Base-by-base conservation (phyloP, 2,113 vertebrate species). In the Sula dactylatra region DNA sequence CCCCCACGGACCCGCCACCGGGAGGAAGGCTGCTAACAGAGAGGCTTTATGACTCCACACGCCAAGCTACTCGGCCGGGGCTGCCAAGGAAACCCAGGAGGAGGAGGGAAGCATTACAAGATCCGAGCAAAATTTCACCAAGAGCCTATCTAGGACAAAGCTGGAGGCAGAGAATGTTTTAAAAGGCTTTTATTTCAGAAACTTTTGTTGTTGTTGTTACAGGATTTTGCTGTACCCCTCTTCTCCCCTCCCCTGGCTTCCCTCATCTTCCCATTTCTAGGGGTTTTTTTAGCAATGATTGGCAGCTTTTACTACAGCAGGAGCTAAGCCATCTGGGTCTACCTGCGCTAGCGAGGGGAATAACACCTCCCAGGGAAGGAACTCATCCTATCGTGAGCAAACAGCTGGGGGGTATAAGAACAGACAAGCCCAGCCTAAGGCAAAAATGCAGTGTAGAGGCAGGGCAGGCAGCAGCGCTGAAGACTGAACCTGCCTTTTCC, bases 71-170 rank as follows among this genome's bases (percentile, higher is more conserved):
- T 88, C 83, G 34, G 95, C 92, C 65, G 55, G 94, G 94, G 95
- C 97, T 95, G 92, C 97, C 97, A 94, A 95, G 91, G 95, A 97
- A 97, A 96, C 96, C 80, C 95, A 71, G 88, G 95, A 95, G 95
- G 95, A 92, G 83, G 54, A 84, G 77, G 77, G 66, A 94, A 94
- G 93, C 93, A 92, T 85, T 70, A 56, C 88, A 82, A 94, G 92
- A 96, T 45, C 81, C 32, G 36, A 94, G 93, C 69, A 72, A 80
- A 94, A 91, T 96, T 88, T 93, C 95, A 72, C 86, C 77, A 50
- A 59, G 76, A 86, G 64, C 83, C 83, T 78, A 84, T 84, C 72
- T 95, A 96, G 94, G 91, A 95, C 96, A 97, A 84, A 92, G 88
- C 91, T 87, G 44, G 89, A 94, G 84, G 84, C 72, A 54, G 52